These are phyloP conservation scores for Ctenochaetus hawaiiensis DNA, from an alignment of 2,797 vertebrate genomes.

Conservation along the genomic window DNA sequence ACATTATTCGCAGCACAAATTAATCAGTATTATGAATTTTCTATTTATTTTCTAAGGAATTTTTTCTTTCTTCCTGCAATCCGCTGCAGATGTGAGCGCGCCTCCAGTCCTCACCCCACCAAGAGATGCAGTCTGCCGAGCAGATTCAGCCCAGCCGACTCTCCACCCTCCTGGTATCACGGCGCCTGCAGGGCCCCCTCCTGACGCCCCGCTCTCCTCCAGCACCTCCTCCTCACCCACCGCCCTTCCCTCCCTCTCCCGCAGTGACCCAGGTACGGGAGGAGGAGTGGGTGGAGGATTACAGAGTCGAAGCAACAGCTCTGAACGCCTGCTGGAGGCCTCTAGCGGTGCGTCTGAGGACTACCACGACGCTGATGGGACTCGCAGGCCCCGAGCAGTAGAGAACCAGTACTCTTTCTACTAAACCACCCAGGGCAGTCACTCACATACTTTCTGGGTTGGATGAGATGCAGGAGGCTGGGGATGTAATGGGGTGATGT, in stretches of 20 bases:
- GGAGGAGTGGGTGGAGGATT: conserved; percentile 81
- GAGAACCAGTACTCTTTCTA: conserved; percentile 99
- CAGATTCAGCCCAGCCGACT: conserved; percentile 83
- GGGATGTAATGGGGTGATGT: conserved; percentile 26
- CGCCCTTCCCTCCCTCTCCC: conserved; percentile 84
- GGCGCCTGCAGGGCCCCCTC: conserved; percentile 66
- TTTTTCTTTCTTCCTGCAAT: conserved; percentile 29
- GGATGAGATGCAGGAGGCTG: conserved; percentile 36
- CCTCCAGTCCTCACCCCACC: conserved; percentile 74
- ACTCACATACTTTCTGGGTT: conserved; percentile 18
- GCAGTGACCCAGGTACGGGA: conserved; percentile 85
- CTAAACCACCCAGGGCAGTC: conserved; percentile 76
- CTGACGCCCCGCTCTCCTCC: conserved; percentile 83
- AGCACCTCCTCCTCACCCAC: conserved; percentile 87
- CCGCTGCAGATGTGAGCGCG: conserved; percentile 82
- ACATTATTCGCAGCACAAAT: conserved; percentile 18
- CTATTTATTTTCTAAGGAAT: conserved; percentile 9
- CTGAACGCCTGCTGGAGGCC: conserved; percentile 91
- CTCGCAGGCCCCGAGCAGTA: conserved; percentile 91
- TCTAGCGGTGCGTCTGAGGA: conserved; percentile 85
- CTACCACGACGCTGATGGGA: conserved; percentile 90
- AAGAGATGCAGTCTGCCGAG: conserved; percentile 86
- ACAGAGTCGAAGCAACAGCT: conserved; percentile 92
- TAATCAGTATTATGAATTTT: conserved; percentile 22
- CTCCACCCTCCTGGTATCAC: conserved; percentile 87